Evolutionary conservation across 1,140 invertebrate genomes (phyloP).

Genomic region (Drosophila suzukii): DNA sequence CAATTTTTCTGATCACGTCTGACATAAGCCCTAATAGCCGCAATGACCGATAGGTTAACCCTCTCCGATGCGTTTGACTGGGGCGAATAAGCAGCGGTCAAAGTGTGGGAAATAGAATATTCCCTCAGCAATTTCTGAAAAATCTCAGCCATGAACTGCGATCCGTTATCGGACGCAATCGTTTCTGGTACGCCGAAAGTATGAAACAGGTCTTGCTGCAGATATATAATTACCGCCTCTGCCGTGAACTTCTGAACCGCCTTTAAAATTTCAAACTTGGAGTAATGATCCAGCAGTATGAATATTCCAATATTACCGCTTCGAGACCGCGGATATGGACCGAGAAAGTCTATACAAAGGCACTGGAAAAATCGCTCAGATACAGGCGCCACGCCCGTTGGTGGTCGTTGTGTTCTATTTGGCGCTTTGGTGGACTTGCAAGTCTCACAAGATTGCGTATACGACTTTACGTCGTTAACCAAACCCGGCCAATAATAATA

Average conservation of each 20-base stretch:
- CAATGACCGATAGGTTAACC: no score
- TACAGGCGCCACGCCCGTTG: slow-evolving; percentile 11
- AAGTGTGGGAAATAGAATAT: background rate
- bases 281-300: slow-evolving; percentile 27
- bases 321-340: slow-evolving; percentile 24
- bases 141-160: background rate
- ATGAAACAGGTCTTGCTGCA: background rate
- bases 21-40: no score
- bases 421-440: slow-evolving; percentile 20
- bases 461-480: slow-evolving; percentile 2
- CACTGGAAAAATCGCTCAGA: slow-evolving; percentile 13
- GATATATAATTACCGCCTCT: slow-evolving; percentile 2
- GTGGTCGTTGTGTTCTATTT: slow-evolving; percentile 3
- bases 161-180: slow-evolving; percentile 7
- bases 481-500: background rate
- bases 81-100: slow-evolving; percentile 2
- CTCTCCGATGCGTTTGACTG: slow-evolving; percentile 4
- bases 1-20: no score
- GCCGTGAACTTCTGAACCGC: slow-evolving; percentile 9
- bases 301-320: slow-evolving; percentile 22
- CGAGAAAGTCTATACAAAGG: slow-evolving; percentile 35
- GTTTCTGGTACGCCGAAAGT: slow-evolving; percentile 6
- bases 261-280: slow-evolving; percentile 34
- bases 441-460: slow-evolving; percentile 5
- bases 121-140: background rate